Conservation (phyloP, 2,888 invertebrate genomes). For the Chirona hameri region DNA sequence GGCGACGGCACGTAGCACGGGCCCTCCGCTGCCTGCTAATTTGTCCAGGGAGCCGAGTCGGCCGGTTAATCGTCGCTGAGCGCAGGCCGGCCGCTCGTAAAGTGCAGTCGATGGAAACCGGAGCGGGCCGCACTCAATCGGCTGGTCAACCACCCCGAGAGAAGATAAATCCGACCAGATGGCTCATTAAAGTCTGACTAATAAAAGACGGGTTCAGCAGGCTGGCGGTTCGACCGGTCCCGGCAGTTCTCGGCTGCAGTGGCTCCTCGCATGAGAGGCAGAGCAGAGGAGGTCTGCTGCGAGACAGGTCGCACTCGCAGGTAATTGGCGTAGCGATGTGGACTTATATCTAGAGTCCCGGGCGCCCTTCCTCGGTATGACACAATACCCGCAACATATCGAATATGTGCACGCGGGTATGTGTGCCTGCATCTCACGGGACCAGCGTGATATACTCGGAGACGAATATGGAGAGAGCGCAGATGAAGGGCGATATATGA, state of each 20-base stretch:
- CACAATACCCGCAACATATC: too few species aligned
- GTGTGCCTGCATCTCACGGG: too few species aligned
- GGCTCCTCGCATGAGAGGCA: not conserved
- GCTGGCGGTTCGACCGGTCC: not conserved
- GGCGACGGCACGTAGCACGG: not conserved
- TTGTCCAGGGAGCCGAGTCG: not conserved
- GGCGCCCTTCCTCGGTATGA: too few species aligned
- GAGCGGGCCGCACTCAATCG: not conserved
- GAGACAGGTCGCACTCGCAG: not conserved
- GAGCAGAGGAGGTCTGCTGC: not conserved
- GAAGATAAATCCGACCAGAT: not conserved
- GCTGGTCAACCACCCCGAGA: not conserved
- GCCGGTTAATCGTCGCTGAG: not conserved
- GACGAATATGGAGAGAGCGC: not conserved
- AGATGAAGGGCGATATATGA: not conserved
- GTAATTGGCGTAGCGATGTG: too few species aligned
- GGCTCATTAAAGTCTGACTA: constrained; percentile 1
- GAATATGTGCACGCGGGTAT: too few species aligned
- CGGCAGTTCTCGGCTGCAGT: not conserved
- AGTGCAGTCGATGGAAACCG: not conserved
- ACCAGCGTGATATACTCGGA: too few species aligned
- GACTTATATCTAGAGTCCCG: too few species aligned
- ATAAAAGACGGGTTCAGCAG: not conserved
- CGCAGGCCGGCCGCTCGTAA: not conserved
- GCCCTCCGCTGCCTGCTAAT: not conserved